Percentiles rank a stretch among this genome's conserved stretches.
These are phyloP conservation scores for Varanus salvator DNA, from an alignment of 2,113 vertebrate species.

Conservation along the genomic window DNA sequence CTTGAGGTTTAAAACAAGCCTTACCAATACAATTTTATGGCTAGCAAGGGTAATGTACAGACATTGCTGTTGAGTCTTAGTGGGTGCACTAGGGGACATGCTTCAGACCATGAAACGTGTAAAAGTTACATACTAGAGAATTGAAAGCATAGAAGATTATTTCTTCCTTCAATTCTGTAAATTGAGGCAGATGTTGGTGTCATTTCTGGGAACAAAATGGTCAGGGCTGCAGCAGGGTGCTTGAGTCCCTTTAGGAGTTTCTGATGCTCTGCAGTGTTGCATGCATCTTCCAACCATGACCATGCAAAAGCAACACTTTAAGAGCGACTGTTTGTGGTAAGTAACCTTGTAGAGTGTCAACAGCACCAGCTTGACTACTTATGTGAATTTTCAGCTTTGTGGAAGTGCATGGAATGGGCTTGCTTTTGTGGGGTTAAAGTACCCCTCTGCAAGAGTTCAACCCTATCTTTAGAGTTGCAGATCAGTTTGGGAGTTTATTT, in stretches of 20 bases:
- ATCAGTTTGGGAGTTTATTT: neutral
- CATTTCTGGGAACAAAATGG: conserved; percentile 24
- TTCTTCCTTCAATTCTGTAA: neutral
- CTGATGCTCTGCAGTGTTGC: conserved; percentile 45
- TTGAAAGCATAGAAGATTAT: neutral
- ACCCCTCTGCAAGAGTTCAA: neutral
- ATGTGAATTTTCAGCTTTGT: neutral
- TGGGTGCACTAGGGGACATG: neutral
- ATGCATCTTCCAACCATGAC: conserved; percentile 20
- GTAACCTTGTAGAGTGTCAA: conserved; percentile 42
- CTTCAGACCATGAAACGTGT: neutral
- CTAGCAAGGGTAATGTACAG: neutral
- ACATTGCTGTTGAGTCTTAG: neutral
- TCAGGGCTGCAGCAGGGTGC: conserved; percentile 64
- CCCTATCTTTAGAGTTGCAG: neutral
- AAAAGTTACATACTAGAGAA: neutral
- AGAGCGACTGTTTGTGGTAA: conserved; percentile 53
- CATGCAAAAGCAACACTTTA: conserved; percentile 39
- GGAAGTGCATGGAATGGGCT: neutral
- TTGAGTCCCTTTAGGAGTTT: conserved; percentile 38
- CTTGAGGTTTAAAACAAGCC: neutral
- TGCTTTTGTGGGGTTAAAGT: rapidly evolving
- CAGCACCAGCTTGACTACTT: conserved; percentile 24
- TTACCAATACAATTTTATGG: neutral
- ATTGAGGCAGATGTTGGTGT: neutral